phyloP scores from a whole-genome alignment of 1,140 invertebrate species.

The Apis laboriosa region DNA sequence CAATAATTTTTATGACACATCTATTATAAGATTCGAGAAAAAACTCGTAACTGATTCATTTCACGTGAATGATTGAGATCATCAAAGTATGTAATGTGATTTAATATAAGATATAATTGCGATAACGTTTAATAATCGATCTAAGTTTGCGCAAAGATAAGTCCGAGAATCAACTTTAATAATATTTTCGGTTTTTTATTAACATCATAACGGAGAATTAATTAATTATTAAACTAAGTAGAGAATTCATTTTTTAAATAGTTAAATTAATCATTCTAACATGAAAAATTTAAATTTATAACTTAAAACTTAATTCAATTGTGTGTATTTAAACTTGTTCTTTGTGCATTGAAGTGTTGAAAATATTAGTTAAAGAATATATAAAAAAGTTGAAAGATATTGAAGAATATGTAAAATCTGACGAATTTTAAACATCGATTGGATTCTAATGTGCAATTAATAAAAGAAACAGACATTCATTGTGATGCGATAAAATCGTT shows the following conservation, averaged over 20 bases:
- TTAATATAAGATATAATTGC: not conserved
- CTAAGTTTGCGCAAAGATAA: not conserved
- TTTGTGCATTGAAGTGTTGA: not conserved
- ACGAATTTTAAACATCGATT: not conserved
- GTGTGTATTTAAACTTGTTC: not conserved
- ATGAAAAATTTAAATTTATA: not conserved
- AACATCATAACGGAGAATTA: not conserved
- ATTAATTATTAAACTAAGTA: no score
- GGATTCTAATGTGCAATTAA: slow-evolving; percentile 2
- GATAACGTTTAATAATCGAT: slow-evolving; percentile 2
- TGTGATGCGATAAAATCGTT: slow-evolving; percentile 6
- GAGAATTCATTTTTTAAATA: not conserved
- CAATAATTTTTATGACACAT: not conserved
- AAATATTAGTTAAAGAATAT: slow-evolving; percentile 1
- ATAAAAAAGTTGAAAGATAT: not conserved
- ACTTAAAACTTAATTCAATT: not conserved
- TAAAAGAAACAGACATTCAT: slow-evolving; percentile 6
- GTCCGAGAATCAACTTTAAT: not conserved
- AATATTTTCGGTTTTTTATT: not conserved
- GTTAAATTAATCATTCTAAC: not conserved
- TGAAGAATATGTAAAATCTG: not conserved
- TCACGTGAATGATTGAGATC: not conserved
- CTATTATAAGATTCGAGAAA: not conserved
- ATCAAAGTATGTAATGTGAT: not conserved
- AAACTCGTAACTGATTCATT: slow-evolving; percentile 1